phyloP scores from a whole-genome alignment of 2,113 vertebrate genomes.

The Planiliza haematocheilus region DNA sequence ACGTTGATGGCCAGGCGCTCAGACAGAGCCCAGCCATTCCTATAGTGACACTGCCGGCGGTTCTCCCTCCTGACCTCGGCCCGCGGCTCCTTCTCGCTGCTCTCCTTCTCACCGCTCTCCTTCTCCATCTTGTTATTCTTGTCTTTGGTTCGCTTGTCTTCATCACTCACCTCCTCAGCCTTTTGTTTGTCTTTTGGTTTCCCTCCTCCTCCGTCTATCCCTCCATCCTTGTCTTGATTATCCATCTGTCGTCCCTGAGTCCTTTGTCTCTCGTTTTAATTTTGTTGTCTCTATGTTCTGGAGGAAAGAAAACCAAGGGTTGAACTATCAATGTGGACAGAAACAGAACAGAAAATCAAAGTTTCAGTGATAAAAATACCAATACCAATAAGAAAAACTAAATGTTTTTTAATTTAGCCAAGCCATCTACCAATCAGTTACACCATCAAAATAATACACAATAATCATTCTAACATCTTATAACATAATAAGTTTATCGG shows the following conservation, averaged over 20 bases:
- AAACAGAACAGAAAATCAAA: neutral
- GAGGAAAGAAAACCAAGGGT: neutral
- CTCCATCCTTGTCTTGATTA: slow-evolving; percentile 63
- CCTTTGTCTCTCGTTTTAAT: slow-evolving; percentile 11
- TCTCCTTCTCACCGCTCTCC: slow-evolving; percentile 63
- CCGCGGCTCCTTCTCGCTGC: slow-evolving; percentile 48
- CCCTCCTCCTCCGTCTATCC: slow-evolving; percentile 19
- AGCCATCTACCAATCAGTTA: neutral
- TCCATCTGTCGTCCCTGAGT: slow-evolving; percentile 64
- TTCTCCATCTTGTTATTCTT: slow-evolving; percentile 75
- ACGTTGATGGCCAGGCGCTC: slow-evolving; percentile 87
- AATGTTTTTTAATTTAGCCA: neutral
- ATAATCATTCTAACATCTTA: too few relatives aligned
- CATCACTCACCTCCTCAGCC: slow-evolving; percentile 59
- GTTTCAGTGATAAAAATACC: neutral
- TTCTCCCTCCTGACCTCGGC: slow-evolving; percentile 34
- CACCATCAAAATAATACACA: neutral
- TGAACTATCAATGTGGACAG: neutral
- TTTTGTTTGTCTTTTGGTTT: slow-evolving; percentile 32
- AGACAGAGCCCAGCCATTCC: slow-evolving; percentile 70
- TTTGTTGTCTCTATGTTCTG: slow-evolving; percentile 18
- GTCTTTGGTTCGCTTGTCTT: slow-evolving; percentile 75
- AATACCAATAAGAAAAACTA: neutral
- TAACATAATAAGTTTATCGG: neutral
- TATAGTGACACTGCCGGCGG: slow-evolving; percentile 41